phyloP scores from a whole-genome alignment of 2,113 vertebrate genomes.

The Barbus barbus region DNA sequence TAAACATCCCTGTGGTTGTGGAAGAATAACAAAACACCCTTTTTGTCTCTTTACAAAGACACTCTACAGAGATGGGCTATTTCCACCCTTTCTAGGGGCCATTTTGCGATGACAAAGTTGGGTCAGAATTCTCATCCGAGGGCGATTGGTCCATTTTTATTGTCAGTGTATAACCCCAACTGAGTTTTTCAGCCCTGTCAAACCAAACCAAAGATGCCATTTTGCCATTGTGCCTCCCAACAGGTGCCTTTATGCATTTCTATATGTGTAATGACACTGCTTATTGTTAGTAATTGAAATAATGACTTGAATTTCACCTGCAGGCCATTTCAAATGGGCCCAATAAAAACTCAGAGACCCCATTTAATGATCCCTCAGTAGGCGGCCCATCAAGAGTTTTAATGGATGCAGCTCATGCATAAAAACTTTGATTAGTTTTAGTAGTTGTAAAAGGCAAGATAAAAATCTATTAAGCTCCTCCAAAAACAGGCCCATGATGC shows the following conservation, averaged over 20 bases:
- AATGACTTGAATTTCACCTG: conserved; percentile 68
- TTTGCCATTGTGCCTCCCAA: conserved; percentile 62
- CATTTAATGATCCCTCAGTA: conserved; percentile 42
- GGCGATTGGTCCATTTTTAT: conserved; percentile 74
- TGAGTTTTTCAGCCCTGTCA: conserved; percentile 71
- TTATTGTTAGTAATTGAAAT: conserved; percentile 69
- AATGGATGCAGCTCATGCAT: conserved; percentile 3
- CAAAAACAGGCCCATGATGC: not conserved
- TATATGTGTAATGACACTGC: conserved; percentile 72
- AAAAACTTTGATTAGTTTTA: conserved; percentile 24
- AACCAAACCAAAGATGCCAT: conserved; percentile 61
- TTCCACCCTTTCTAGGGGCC: conserved; percentile 62
- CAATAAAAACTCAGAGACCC: conserved; percentile 52
- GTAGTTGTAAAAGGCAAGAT: conserved; percentile 1
- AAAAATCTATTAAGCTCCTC: conserved; percentile 2
- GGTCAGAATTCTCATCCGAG: conserved; percentile 61
- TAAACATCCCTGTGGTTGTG: not conserved
- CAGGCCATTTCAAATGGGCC: conserved; percentile 53
- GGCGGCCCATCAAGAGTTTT: too few relatives aligned
- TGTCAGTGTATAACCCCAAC: conserved; percentile 74
- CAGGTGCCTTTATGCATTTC: conserved; percentile 76
- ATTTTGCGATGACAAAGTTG: too few relatives aligned
- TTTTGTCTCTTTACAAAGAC: not conserved
- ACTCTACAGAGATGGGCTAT: conserved; percentile 11
- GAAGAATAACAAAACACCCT: not conserved